Evolutionary conservation across 2,888 invertebrate species (phyloP).

Genomic region (Sicus ferrugineus): DNA sequence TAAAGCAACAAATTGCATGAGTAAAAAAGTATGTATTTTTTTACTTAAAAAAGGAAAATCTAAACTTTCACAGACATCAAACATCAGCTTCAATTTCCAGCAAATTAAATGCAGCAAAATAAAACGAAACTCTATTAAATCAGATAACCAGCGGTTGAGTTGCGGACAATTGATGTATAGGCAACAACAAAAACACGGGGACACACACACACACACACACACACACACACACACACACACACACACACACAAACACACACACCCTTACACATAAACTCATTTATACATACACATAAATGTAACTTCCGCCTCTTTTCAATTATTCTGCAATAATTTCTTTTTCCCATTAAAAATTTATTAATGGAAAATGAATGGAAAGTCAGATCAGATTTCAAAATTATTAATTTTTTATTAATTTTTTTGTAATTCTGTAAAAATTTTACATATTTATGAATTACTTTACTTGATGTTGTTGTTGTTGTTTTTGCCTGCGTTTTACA

Average conservation of each 20-base stretch:
- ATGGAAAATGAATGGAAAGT: no score
- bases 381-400: no score
- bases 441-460: not conserved
- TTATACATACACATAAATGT: not conserved
- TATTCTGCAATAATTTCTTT: no score
- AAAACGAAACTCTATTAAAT: conserved; percentile 1
- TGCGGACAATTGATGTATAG: not conserved
- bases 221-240: not conserved
- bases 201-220: not conserved
- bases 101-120: conserved; percentile 12
- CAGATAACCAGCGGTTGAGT: not conserved
- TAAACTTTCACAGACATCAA: not conserved
- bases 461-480: no score
- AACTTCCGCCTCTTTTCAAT: no score
- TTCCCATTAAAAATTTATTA: no score
- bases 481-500: no score
- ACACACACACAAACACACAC: not conserved
- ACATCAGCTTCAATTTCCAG: not conserved
- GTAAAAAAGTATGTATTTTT: not conserved
- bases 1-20: not conserved
- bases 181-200: not conserved
- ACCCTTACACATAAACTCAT: not conserved
- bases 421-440: not conserved
- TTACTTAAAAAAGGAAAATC: not conserved
- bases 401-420: no score